Evolutionary conservation across 2,113 vertebrate species (phyloP), one percentile per base, ranked within the genome.

Genomic region (Barbus barbus): DNA sequence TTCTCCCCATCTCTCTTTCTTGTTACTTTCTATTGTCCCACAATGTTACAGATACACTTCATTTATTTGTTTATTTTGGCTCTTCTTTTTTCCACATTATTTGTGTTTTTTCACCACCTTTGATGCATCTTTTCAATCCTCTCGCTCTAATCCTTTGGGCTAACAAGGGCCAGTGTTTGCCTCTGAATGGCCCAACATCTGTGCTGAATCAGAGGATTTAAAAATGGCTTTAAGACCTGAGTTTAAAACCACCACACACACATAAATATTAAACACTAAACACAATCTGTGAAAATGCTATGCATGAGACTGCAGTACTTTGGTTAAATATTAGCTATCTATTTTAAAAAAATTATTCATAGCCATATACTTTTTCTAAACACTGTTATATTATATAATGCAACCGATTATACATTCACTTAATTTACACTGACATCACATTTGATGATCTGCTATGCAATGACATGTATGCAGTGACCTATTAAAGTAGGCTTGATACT

Each of bases 161-260:
- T 88, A 94, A 95, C 94, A 95, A 88, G 87, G 88, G 92, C 85
- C 60, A 87, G 90, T 89, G 90, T 82, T 82, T 82, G 80, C 12
- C 67, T 78, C 2, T 86, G 85, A 94, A 93, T 91, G 90, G 90
- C 73, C 83, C 89, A 92, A 93, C 94, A 94, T 94, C 93, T 95
- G 93, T 91, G 92, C 90, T 65, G 89, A 91, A 93, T 91, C 87
- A 84, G 61, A 78, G 84, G 85, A 75, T 85, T 94, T 93, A 91
- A 91, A 90, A 91, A 92, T 89, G 89, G 90, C 89, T 91, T 84
- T 91, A 92, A 91, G 88, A 91, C 91, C 87, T 81, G 73, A 74
- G 91, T 89, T 88, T 89, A 73, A 88, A 90, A 89, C 77, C 74
- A 58, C 46, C 33, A 28, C 48, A 65, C 48, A 65, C 77, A 78